Base-by-base conservation (phyloP, 2,113 vertebrate species). In the Gymnogyps californianus region DNA sequence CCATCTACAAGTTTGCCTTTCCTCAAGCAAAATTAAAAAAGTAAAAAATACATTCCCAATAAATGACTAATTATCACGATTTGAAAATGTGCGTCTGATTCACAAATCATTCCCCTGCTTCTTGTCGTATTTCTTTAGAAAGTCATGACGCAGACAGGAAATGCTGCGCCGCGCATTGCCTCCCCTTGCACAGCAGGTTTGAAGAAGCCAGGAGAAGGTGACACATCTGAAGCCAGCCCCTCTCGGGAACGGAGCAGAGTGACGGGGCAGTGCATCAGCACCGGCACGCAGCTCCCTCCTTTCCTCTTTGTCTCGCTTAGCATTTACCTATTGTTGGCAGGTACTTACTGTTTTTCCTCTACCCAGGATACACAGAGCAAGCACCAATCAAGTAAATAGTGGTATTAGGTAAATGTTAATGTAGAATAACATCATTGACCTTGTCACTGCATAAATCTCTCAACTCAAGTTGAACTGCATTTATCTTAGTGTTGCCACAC, bases 161-260 rank as follows among this genome's bases (percentile, higher is more conserved):
- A 54, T 15, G 36, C 28, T 61, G 61, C 1, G 1, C 28, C 12
- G 2, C 1, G 1, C 1, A 0, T 22, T 20, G 3, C 62, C 46
- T 75, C 16, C 36, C 24, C 8, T 59, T 42, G 51, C 2, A 1
- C 20, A 42, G 32, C 36, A 36, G 29, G 29, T 49, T 46, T 40
- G 54, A 57, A 69, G 59, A 49, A 72, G 42, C 24, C 65, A 42
- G 36, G 26, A 86, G 42, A 74, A 66, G 34, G 36, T 38, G 57
- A 34, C 6, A 2, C 13, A 28, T 5, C 11, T 29, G 64, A 59
- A 83, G 29, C 15, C 61, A 79, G 28, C 26, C 22, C 13, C 57
- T 82, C 38, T 42, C 1, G 2, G 40, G n/a, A 72, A 62, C 0
- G 5, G 38, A 40, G 20, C 44, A 67, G n/a, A 38, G 42, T 3